A percentile compares a stretch with the other conserved stretches of the same genome.
phyloP scores from a whole-genome alignment of 2,113 vertebrate genomes.

The Phocoena sinus region DNA sequence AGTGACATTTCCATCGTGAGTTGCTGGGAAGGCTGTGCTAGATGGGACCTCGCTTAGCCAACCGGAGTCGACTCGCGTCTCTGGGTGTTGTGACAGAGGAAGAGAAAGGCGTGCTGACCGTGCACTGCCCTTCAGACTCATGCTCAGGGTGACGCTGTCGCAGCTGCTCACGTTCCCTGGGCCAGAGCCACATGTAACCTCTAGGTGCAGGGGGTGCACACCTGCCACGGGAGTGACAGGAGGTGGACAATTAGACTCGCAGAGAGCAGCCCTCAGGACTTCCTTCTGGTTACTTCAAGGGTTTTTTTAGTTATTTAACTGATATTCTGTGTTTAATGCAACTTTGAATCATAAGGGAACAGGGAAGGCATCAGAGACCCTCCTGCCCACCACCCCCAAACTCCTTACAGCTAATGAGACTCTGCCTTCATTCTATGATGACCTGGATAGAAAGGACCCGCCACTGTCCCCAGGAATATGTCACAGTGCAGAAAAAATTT shows the following conservation, averaged over 20 bases:
- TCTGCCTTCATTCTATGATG: neutral
- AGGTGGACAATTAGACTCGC: neutral
- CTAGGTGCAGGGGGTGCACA: neutral
- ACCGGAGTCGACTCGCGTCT: fast-evolving
- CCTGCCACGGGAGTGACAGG: fast-evolving
- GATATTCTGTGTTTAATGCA: neutral
- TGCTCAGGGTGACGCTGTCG: neutral
- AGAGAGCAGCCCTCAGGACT: neutral
- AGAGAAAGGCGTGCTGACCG: neutral
- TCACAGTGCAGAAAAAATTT: neutral
- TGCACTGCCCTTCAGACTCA: neutral
- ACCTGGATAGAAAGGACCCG: neutral
- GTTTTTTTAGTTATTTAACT: neutral
- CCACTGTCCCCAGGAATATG: neutral
- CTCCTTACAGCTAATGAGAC: neutral
- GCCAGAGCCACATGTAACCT: neutral
- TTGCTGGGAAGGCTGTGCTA: neutral
- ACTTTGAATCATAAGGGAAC: neutral
- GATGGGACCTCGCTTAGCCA: neutral
- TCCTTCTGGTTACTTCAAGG: neutral
- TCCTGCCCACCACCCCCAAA: neutral
- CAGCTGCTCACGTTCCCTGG: neutral
- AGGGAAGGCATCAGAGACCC: neutral
- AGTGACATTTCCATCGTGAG: neutral
- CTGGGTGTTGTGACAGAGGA: neutral